phyloP scores from a whole-genome alignment of 2,888 invertebrate genomes.

The Cerceris ruficornis region DNA sequence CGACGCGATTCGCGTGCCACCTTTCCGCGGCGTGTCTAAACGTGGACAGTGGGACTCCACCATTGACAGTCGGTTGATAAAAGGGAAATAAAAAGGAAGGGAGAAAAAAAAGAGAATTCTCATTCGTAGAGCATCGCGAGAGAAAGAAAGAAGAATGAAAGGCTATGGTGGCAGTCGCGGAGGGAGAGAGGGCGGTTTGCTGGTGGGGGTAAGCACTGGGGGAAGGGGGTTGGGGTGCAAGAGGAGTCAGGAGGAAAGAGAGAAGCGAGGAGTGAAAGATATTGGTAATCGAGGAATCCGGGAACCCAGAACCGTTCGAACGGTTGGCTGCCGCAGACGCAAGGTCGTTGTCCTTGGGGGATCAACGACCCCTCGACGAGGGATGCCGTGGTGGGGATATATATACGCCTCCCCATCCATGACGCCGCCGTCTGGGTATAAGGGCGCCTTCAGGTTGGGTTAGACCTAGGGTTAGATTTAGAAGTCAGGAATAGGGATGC shows the following conservation, averaged over 20 bases:
- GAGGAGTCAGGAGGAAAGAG: slow-evolving; percentile 30
- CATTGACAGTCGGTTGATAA: slow-evolving; percentile 49
- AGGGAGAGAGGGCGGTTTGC: slow-evolving; percentile 9
- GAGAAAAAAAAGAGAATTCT: slow-evolving; percentile 12
- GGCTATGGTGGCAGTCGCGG: slow-evolving; percentile 42
- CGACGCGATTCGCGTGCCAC: slow-evolving; percentile 11
- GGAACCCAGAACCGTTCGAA: slow-evolving; percentile 78
- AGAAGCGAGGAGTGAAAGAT: slow-evolving; percentile 67
- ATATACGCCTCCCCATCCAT: slow-evolving; percentile 70
- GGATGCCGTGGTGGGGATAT: slow-evolving; percentile 71
- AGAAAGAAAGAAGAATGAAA: slow-evolving; percentile 64
- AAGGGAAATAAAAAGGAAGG: neutral
- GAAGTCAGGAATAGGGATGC: slow-evolving; percentile 66
- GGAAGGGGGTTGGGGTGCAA: slow-evolving; percentile 51
- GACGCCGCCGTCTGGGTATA: slow-evolving; percentile 70
- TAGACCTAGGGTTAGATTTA: slow-evolving; percentile 69
- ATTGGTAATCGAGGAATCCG: slow-evolving; percentile 80
- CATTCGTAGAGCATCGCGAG: slow-evolving; percentile 8
- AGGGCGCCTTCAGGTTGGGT: slow-evolving; percentile 69
- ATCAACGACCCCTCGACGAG: slow-evolving; percentile 81
- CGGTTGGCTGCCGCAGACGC: slow-evolving; percentile 78
- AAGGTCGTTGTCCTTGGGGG: slow-evolving; percentile 82
- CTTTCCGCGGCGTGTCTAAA: neutral
- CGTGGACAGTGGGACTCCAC: slow-evolving; percentile 8
- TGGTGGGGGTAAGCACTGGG: slow-evolving; percentile 15